A percentile compares a stretch with the other conserved stretches of the same genome.
These are phyloP conservation scores for Cheilinus undulatus DNA, from an alignment of 2,113 vertebrate species.

Conservation along the genomic window DNA sequence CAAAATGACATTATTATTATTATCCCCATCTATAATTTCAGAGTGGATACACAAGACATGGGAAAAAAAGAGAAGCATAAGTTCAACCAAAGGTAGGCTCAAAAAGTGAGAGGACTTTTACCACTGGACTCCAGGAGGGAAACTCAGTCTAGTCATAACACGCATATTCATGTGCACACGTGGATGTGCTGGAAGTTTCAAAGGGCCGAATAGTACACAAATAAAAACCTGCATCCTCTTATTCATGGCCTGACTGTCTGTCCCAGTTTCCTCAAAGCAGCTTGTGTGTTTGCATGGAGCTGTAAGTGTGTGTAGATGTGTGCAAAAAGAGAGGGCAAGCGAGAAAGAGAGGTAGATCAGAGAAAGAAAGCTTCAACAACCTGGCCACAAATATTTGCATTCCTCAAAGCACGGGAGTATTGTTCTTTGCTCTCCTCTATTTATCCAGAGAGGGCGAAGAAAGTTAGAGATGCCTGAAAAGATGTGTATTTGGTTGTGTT, in stretches of 20 bases:
- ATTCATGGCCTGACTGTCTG: conserved; percentile 63
- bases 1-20: conserved; percentile 91
- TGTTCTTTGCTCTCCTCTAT: conserved; percentile 65
- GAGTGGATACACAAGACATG: conserved; percentile 85
- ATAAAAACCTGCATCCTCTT: conserved; percentile 68
- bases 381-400: conserved; percentile 75
- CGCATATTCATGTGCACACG: conserved; percentile 3
- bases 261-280: conserved; percentile 69
- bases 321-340: conserved; percentile 21
- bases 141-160: conserved; percentile 34
- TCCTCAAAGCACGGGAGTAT: conserved; percentile 67
- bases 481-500: conserved; percentile 47
- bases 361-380: conserved; percentile 68
- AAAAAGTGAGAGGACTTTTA: conserved; percentile 76
- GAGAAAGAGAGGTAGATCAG: conserved; percentile 41
- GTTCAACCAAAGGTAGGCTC: conserved; percentile 86
- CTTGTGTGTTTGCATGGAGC: conserved; percentile 21
- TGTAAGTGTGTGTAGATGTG: background rate
- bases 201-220: conserved; percentile 63
- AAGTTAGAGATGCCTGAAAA: conserved; percentile 67
- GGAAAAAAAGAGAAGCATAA: conserved; percentile 80
- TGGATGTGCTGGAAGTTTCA: conserved; percentile 59
- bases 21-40: conserved; percentile 89
- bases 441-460: conserved; percentile 51
- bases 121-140: conserved; percentile 63